Conservation (phyloP, 2,888 invertebrate species). For the Crepidodera aurea region DNA sequence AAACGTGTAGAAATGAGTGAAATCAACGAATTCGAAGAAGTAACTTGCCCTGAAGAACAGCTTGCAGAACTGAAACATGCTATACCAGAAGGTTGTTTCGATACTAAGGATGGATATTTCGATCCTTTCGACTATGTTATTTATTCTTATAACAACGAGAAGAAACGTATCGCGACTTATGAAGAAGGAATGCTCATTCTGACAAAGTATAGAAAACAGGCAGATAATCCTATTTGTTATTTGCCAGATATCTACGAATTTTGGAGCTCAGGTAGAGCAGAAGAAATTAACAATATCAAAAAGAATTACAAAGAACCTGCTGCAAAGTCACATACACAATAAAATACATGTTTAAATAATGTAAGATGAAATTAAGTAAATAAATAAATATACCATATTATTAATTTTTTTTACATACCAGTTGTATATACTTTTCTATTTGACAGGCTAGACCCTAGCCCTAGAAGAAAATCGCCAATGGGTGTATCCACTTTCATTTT, state of each 20-base stretch:
- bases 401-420: no score
- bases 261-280: not conserved
- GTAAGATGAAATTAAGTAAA: no score
- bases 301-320: not conserved
- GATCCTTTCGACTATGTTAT: not conserved
- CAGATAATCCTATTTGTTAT: not conserved
- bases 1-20: not conserved
- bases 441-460: no score
- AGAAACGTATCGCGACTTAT: not conserved
- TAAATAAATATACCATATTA: no score
- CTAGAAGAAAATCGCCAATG: no score
- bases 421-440: no score
- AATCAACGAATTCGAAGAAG: not conserved
- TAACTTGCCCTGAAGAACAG: not conserved
- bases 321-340: no score
- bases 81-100: constrained; percentile 5
- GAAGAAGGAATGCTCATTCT: not conserved
- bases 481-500: no score
- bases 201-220: not conserved
- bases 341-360: no score
- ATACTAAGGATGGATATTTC: constrained; percentile 1
- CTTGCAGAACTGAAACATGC: not conserved
- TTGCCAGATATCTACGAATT: constrained; percentile 5
- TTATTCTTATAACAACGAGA: not conserved
- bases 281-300: not conserved